Base-by-base conservation (phyloP, 2,113 vertebrate species). In the Alectura lathami region DNA sequence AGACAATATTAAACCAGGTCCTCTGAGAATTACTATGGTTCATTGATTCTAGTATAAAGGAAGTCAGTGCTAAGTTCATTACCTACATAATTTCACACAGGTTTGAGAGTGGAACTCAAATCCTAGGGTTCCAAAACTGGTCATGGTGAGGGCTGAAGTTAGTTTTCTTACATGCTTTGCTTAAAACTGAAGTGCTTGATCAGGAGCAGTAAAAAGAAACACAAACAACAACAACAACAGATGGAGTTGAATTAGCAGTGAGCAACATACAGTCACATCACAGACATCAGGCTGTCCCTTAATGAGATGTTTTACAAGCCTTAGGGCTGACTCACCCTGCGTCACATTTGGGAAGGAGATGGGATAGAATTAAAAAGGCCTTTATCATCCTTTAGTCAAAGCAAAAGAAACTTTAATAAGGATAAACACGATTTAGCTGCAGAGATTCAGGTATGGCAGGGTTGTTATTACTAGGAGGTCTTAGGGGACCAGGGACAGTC, bases 391-490 rank as follows among this genome's bases (percentile, higher is more conserved):
- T 91, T 70, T 14, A 92, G 67, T 76, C 36, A 69, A 75, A 94
- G 69, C 36, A 94, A 80, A 80, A 82, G 36, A 78, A 94, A 53
- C 27, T 79, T 92, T 53, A 63, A 79, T 82, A 68, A 86, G 66
- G 63, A 72, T 82, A 92, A 92, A 85, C 51, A 81, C 40, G 34
- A 92, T 84, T 78, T 84, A 74, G 50, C 68, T 86, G 80, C 32
- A 67, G 75, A 64, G 48, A 87, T 89, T 84, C 45, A 53, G 80
- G 57, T 79, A 59, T 18, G 32, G 62, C 80, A 88, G 42, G 42
- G 59, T 11, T 70, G 20, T 9, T 63, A 54, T 45, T 83, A 86
- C 78, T 78, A 22, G 83, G 63, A 57, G 34, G 9, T 96, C 69
- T 90, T 48, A 72, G 60, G 56, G 57, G 60, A 80, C 6, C 29